phyloP scores from a whole-genome alignment of 2,113 vertebrate genomes.

The Pleuronectes platessa region DNA sequence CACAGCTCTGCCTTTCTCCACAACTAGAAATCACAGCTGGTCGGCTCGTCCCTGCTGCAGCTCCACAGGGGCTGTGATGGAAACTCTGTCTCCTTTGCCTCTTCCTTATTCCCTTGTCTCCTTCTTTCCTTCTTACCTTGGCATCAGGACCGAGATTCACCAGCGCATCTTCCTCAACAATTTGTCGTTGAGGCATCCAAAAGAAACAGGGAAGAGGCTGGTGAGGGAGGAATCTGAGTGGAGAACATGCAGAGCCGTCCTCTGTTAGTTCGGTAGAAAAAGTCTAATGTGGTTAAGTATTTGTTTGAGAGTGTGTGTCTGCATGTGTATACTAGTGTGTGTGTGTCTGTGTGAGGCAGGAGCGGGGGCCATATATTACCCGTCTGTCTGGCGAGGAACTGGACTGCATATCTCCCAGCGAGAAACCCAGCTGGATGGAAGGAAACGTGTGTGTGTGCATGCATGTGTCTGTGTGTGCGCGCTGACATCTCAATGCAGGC shows the following conservation, averaged over 20 bases:
- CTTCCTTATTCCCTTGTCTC: slow-evolving; percentile 43
- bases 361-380: slow-evolving; percentile 70
- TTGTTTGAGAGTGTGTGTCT: slow-evolving; percentile 44
- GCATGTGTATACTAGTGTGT: slow-evolving; percentile 15
- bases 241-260: slow-evolving; percentile 46
- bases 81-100: slow-evolving; percentile 32
- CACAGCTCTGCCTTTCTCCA: slow-evolving; percentile 41
- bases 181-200: slow-evolving; percentile 25
- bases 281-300: slow-evolving; percentile 50
- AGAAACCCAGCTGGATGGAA: slow-evolving; percentile 75
- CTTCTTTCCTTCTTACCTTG: slow-evolving; percentile 50
- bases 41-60: slow-evolving; percentile 47
- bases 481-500: slow-evolving; percentile 53
- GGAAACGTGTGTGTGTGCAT: slow-evolving; percentile 31
- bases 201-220: slow-evolving; percentile 5
- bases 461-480: slow-evolving; percentile 47
- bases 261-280: slow-evolving; percentile 55
- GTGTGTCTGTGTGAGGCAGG: slow-evolving; percentile 32
- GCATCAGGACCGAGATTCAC: slow-evolving; percentile 5
- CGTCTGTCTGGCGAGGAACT: slow-evolving; percentile 66
- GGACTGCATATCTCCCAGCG: slow-evolving; percentile 71
- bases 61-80: slow-evolving; percentile 55
- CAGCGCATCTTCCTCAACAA: slow-evolving; percentile 13
- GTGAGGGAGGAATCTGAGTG: slow-evolving; percentile 30
- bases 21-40: slow-evolving; percentile 51